Base-by-base conservation (phyloP, 2,888 invertebrate genomes). In the Pomacea canaliculata region DNA sequence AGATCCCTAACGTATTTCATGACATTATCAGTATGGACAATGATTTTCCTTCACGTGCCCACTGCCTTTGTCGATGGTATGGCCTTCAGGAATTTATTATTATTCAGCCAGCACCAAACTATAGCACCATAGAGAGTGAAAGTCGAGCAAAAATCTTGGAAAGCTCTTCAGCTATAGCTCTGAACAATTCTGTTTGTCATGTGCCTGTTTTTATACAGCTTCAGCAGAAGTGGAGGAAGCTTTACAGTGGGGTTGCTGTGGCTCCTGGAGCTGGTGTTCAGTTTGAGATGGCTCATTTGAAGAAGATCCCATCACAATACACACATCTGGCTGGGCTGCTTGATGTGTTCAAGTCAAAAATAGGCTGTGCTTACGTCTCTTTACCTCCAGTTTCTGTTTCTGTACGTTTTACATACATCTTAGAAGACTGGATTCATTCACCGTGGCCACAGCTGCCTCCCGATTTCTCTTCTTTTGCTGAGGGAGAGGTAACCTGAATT, bases 161-260 rank as follows among this genome's bases (percentile, higher is more conserved):
- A 87, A 97, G 96, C 91, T 97, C 95, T 78, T 92, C 94, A 71
- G 94, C 94, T 80, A 95, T 98, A 80, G 96, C 96, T 8, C 93
- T 95, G 63, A 94, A 94, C 76, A 97, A 97, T 91, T 94, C 95
- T 18, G 94, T 94, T 87, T 95, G 95, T 88, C 93, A 94, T 79
- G 92, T 96, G 80, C 97, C 98, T 46, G 92, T 96, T 46, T 97
- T 98, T 91, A 93, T 97, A 48, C 97, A 97, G 92, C 94, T 96
- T 48, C 93, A 95, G 85, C 95, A 95, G 88, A 93, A 93, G 82
- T 95, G 95, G 94, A 95, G 96, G 87, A 94, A 94, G 73, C 94
- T 94, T 86, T 92, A 90, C 81, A 85, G 87, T 72, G 98, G 98
- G 12, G 93, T 96, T 13, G 95, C 94, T 85, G 94, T 96, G 88